These are phyloP conservation scores for Pegoplata infirma DNA, from an alignment of 2,888 invertebrate species.

Conservation along the genomic window DNA sequence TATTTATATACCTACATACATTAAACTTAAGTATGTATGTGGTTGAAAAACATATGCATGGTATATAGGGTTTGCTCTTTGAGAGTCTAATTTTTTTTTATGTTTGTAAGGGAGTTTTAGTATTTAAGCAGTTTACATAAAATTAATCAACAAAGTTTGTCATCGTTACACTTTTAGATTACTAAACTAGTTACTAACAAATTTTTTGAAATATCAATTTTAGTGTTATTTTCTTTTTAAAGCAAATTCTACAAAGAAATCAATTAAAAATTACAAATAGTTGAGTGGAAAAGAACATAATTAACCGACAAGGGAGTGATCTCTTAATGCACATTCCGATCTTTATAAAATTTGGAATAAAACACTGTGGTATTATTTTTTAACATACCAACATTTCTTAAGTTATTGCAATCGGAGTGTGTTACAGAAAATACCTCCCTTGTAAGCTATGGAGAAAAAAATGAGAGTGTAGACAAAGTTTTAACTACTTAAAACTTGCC, in stretches of 20 bases:
- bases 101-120: constrained; percentile 3
- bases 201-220: constrained; percentile 2
- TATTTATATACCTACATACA: no score
- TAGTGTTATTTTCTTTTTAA: constrained; percentile 15
- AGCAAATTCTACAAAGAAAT: constrained; percentile 23
- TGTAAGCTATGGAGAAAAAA: no score
- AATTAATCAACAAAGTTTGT: constrained; percentile 57
- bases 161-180: constrained; percentile 34
- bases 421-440: not conserved
- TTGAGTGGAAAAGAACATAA: not conserved
- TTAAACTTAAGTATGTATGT: no score
- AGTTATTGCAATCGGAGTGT: not conserved
- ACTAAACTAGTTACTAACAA: constrained; percentile 16
- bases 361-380: no score
- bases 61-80: constrained; percentile 55
- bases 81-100: constrained; percentile 46
- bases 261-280: not conserved
- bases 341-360: no score
- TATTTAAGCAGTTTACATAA: constrained; percentile 56
- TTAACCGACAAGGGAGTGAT: not conserved
- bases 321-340: no score
- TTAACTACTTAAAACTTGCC: no score
- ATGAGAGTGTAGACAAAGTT: no score
- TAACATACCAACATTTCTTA: no score
- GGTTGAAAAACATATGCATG: constrained; percentile 15